Base-by-base conservation (phyloP, 2,888 invertebrate genomes). In the Sylvicola cinctus region DNA sequence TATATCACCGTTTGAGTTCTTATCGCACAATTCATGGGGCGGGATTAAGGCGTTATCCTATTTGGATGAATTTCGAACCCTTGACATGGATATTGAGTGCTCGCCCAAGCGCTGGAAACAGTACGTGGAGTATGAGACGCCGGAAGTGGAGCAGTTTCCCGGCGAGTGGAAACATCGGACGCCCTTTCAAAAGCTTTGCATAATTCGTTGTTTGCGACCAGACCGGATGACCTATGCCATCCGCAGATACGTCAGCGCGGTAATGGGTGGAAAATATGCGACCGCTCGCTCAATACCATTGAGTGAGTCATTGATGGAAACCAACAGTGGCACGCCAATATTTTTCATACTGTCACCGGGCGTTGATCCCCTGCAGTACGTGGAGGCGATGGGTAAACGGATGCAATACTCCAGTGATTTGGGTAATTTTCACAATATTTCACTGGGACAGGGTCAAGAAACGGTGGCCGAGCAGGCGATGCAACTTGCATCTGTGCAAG, bases 141-240 rank as follows among this genome's bases (percentile, higher is more conserved):
- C 93, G 0, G 93, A 95, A 55, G 75, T 78, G 46, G 91, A 93
- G 53, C 88, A 85, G 52, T 68, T 91, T 43, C 93, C 93, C 0
- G 88, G 88, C 38, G 93, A 93, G 49, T 95, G 93, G 93, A 93
- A 91, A 53, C 79, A 78, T 47, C 91, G 88, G 54, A 65, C 73
- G 0, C 62, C 81, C 0, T 57, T 93, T 31, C 88, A 93, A 51
- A 69, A 78, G 40, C 62, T 93, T 4, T 91, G 91, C 48, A 91
- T 95, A 53, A 79, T 93, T 78, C 64, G 93, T 37, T 84, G 87
- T 14, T 61, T 93, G 34, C 62, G 93, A 31, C 80, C 90, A 0
- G 93, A 95, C 58, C 68, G 93, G 43, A 91, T 95, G 88, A 84
- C 87, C 0, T 90, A 93, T 48, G 91, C 90, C 0, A 44, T 50